Base-by-base conservation (phyloP, 2,113 vertebrate species). In the Corvus hawaiiensis region DNA sequence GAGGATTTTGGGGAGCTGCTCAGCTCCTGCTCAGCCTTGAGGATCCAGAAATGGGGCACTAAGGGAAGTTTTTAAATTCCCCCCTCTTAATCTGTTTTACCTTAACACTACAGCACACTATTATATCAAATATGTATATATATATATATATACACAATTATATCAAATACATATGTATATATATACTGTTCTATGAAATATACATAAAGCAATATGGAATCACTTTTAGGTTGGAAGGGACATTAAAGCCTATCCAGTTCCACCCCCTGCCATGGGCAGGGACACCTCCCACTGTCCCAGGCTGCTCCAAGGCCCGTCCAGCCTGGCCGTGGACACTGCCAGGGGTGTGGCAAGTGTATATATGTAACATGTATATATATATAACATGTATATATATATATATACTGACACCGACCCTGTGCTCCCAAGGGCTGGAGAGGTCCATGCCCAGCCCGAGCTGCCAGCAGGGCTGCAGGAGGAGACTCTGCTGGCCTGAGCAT, bases 371-470 rank as follows among this genome's bases (percentile, higher is more conserved):
- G 41, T 21, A 15, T 13, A 7, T 21, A 11, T 26, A 6, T 46
- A 46, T 48, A 22, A 44, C 19, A 21, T 46, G 21, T 11, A 21
- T 21, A 27, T 17, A 16, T 54, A 54, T 54, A 28, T 52, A 30
- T 17, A 18, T 7, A 28, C 27, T 3, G 6, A n/a, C 33, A 39
- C 18, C 0, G 0, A 55, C 21, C 66, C 67, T 8, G 41, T 3
- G 12, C 14, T 48, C 43, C 54, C 55, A 3, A 10, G 41, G 48
- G 54, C 58, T 3, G 24, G 22, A 24, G 32, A 0, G 4, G 58
- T 6, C 69, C 54, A 5, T 27, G 5, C 2, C 74, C 39, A 1
- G 33, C 68, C 66, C 1, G 7, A 10, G 1, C 1, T 6, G 52
- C 33, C 62, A 18, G 44, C 28, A 8, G 5, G 37, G 15, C 78